Evolutionary conservation across 2,888 invertebrate species (phyloP), one percentile per base, ranked within the genome.

Genomic region (Sphinx pinastri): DNA sequence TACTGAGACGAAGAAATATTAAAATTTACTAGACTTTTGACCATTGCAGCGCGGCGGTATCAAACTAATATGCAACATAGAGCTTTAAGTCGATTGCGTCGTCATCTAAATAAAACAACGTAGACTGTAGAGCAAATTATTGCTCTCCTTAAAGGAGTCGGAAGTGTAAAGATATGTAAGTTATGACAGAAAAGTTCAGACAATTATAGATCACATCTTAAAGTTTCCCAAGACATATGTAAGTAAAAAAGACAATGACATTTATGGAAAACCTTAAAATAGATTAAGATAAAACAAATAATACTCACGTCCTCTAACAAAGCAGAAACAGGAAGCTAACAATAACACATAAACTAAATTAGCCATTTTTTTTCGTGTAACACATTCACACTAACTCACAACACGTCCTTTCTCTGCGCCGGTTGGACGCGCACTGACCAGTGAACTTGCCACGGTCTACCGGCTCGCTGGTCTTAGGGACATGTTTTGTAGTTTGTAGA

Each of bases 241-340:
- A 54, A 16, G 10, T 54, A 54, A 54, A 54, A 16, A 47, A 47
- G 47, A 4, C 13, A 51, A 51, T 13, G 12, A 12, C 19, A 19
- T 11, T 54, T 54, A 54, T n/a, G 8, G 54, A 55, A 16, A 19
- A 55, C 19, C 10, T 38, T 38, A 38, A 38, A 38, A 38, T 8
- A 38, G 8, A 19, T n/a, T 54, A n/a, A 54, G n/a, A 54, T n/a
- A 55, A 16, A 19, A 55, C 16, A 2, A 63, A 13, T 1, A 19
- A 47, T 63, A 63, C 63, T 63, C 49, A 63, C 63, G 63, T 63
- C 63, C 63, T 49, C 13, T 49, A 63, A 49, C 19, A 63, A 63
- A 49, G 47, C 63, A 63, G 63, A 63, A 13, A 13, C 19, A 63
- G 7, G 19, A 49, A 16, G 63, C 47, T 63, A 63, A 49, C 19